These are phyloP conservation scores for Pediacus dermestoides DNA, from an alignment of 2,888 invertebrate species.

Conservation along the genomic window DNA sequence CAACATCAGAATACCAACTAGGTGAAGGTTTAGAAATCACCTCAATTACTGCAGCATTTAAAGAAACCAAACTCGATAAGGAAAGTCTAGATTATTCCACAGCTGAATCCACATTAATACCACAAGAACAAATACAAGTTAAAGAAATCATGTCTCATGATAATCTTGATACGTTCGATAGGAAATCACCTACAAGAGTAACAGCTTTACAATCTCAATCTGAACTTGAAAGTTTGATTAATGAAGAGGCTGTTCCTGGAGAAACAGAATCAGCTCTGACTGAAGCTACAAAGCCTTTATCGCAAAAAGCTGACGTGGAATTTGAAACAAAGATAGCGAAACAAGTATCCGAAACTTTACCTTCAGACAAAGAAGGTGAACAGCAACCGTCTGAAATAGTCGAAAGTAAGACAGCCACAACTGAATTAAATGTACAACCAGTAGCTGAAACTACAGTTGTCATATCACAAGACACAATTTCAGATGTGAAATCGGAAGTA, in stretches of 20 bases:
- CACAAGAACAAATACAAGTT: slow-evolving; percentile 54
- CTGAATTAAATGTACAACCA: slow-evolving; percentile 43
- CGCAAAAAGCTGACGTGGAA: slow-evolving; percentile 48
- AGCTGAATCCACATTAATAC: slow-evolving; percentile 39
- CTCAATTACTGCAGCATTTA: slow-evolving; percentile 55
- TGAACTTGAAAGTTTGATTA: slow-evolving; percentile 54
- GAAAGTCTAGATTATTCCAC: slow-evolving; percentile 27
- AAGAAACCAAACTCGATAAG: slow-evolving; percentile 53
- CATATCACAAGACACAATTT: slow-evolving; percentile 40
- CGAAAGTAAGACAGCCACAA: slow-evolving; percentile 44
- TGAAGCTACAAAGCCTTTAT: slow-evolving; percentile 49
- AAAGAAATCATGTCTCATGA: slow-evolving; percentile 57
- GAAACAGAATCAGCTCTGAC: slow-evolving; percentile 58
- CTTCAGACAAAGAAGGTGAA: slow-evolving; percentile 52
- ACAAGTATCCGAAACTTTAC: slow-evolving; percentile 48
- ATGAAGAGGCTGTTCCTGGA: slow-evolving; percentile 53
- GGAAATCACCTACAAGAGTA: slow-evolving; percentile 46
- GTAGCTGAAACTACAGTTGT: slow-evolving; percentile 51
- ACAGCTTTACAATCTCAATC: slow-evolving; percentile 55
- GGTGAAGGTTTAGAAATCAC: slow-evolving; percentile 58
- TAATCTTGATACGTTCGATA: slow-evolving; percentile 52
- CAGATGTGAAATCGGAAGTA: slow-evolving; percentile 33
- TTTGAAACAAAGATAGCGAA: slow-evolving; percentile 51
- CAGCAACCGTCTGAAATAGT: slow-evolving; percentile 36
- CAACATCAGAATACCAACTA: slow-evolving; percentile 53